Conservation (phyloP, 2,888 invertebrate genomes). For the Chalcis sispes region DNA sequence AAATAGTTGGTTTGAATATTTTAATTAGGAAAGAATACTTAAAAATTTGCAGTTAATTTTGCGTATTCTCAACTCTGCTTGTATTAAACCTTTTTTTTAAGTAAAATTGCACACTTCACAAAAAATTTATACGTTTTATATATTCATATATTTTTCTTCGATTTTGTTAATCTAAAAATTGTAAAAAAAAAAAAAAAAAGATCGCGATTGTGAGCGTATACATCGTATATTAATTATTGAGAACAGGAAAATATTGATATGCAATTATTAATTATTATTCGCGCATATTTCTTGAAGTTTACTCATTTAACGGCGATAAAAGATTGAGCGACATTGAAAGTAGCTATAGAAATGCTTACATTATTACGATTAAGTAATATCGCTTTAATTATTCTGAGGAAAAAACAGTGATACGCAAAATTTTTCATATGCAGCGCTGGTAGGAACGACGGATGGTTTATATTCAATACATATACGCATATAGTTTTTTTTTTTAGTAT, state of each 20-base stretch:
- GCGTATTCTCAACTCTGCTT: background rate
- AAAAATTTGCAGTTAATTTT: constrained; percentile 24
- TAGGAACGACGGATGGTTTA: constrained; percentile 44
- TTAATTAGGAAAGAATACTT: background rate
- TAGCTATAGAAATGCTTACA: constrained; percentile 35
- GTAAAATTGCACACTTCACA: background rate
- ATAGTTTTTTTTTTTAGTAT: constrained; percentile 36
- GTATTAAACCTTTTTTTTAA: constrained; percentile 1
- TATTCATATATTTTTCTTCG: background rate
- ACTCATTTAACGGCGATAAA: constrained; percentile 28
- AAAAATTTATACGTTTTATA: no score
- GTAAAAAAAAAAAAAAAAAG: background rate
- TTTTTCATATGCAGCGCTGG: constrained; percentile 21
- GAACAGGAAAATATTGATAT: constrained; percentile 24
- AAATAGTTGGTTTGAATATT: background rate
- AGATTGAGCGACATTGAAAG: constrained; percentile 36
- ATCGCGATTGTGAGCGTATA: no score
- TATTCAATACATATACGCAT: constrained; percentile 27
- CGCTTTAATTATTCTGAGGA: constrained; percentile 22
- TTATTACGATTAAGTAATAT: constrained; percentile 22
- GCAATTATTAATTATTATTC: constrained; percentile 29
- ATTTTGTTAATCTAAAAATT: background rate
- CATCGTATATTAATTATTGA: background rate
- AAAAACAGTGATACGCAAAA: constrained; percentile 27
- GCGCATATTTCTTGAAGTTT: constrained; percentile 9